A percentile compares a stretch with the other conserved stretches of the same genome.
Conservation (phyloP, 2,797 vertebrate species). For the Molossus alvarezi region DNA sequence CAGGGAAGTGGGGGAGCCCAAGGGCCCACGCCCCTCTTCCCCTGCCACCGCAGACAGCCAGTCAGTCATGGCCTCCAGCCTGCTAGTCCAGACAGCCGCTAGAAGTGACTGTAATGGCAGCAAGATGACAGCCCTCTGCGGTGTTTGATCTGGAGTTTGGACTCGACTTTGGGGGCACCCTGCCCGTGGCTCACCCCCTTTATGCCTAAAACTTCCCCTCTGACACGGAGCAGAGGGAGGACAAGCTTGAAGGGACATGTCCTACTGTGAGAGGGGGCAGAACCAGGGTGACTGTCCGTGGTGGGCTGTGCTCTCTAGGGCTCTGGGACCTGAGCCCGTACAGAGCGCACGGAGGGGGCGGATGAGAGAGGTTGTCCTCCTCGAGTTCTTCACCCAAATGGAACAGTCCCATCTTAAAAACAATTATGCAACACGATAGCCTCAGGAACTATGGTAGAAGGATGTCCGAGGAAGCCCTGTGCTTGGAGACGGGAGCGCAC, state of each 20-base stretch:
- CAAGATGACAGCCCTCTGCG: not conserved
- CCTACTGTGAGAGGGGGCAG: too few species aligned
- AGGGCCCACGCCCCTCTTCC: accelerated
- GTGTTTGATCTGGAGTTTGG: too few species aligned
- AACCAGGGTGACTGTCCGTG: not conserved
- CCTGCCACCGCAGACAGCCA: accelerated
- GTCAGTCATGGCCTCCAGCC: not conserved
- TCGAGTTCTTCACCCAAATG: not conserved
- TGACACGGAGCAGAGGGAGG: not conserved
- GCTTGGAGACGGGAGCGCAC: too few species aligned
- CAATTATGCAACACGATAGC: too few species aligned
- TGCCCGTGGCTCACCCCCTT: not conserved
- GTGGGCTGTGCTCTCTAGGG: not conserved
- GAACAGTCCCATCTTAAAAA: not conserved
- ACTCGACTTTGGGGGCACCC: too few species aligned
- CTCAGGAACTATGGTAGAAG: not conserved
- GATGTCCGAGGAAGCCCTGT: not conserved
- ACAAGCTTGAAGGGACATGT: not conserved
- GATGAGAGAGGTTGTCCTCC: not conserved
- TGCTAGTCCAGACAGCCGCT: not conserved
- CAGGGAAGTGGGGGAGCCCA: accelerated
- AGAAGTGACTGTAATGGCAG: not conserved
- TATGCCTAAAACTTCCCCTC: accelerated
- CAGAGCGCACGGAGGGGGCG: not conserved
- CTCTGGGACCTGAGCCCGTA: accelerated